Evolutionary conservation across 1,140 invertebrate species (phyloP).

Genomic region (Drosophila subpulchrella): DNA sequence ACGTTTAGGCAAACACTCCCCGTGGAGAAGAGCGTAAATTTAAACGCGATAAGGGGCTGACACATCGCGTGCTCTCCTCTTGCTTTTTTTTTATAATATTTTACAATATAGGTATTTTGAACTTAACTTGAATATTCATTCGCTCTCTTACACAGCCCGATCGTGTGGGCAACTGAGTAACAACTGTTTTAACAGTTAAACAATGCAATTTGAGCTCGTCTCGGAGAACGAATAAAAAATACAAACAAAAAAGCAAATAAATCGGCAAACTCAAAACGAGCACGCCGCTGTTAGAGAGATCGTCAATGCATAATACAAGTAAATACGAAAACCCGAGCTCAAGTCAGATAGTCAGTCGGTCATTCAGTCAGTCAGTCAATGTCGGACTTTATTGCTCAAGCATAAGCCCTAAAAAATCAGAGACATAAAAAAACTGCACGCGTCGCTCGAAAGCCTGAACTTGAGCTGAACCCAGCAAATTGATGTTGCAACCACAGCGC

Average conservation of each 20-base stretch:
- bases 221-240: slow-evolving; percentile 29
- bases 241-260: slow-evolving; percentile 10
- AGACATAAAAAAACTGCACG: slow-evolving; percentile 36
- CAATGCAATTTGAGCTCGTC: slow-evolving; percentile 65
- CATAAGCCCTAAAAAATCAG: slow-evolving; percentile 46
- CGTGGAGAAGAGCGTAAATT: slow-evolving; percentile 22
- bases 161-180: slow-evolving; percentile 48
- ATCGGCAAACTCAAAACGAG: slow-evolving; percentile 29
- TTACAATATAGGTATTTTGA: neutral
- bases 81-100: neutral
- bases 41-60: slow-evolving; percentile 23
- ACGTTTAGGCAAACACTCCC: slow-evolving; percentile 36
- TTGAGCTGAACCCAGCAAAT: slow-evolving; percentile 60
- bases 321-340: slow-evolving; percentile 21
- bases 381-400: slow-evolving; percentile 62
- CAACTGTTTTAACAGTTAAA: slow-evolving; percentile 66
- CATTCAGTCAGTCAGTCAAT: slow-evolving; percentile 57
- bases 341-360: slow-evolving; percentile 20
- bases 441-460: slow-evolving; percentile 49
- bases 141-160: slow-evolving; percentile 38
- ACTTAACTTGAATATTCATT: slow-evolving; percentile 36
- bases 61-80: slow-evolving; percentile 12
- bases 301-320: slow-evolving; percentile 41
- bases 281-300: slow-evolving; percentile 34
- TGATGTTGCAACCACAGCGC: slow-evolving; percentile 47